Percentiles rank a stretch among this genome's conserved stretches.
phyloP scores from a whole-genome alignment of 2,888 invertebrate genomes.

The Zele albiditarsus region DNA sequence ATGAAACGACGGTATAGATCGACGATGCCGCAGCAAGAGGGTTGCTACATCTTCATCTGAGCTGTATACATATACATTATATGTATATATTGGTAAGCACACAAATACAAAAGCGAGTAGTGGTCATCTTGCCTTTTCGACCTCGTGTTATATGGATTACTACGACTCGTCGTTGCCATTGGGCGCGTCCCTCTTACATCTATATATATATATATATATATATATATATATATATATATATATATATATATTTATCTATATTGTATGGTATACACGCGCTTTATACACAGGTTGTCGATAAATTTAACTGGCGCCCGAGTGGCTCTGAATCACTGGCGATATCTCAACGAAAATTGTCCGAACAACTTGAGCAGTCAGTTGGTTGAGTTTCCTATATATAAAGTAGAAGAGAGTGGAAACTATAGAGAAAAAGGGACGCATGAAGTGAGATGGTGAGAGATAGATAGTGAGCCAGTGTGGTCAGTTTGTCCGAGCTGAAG shows the following conservation, averaged over 20 bases:
- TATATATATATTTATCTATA: constrained; percentile 45
- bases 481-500: constrained; percentile 9
- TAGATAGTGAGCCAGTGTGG: not conserved
- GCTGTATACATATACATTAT: not conserved
- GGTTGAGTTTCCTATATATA: constrained; percentile 14
- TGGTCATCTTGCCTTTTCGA: constrained; percentile 41
- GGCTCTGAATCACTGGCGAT: constrained; percentile 56
- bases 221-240: not conserved
- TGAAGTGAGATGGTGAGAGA: not conserved
- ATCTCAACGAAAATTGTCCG: constrained; percentile 18
- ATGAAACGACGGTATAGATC: constrained; percentile 3
- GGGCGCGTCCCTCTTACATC: not conserved
- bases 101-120: constrained; percentile 5
- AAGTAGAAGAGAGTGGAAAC: not conserved
- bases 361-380: constrained; percentile 25
- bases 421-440: not conserved
- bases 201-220: not conserved
- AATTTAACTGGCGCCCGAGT: constrained; percentile 65
- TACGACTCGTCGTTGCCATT: constrained; percentile 6
- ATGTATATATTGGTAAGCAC: not conserved
- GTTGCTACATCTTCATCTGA: not conserved
- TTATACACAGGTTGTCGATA: constrained; percentile 71
- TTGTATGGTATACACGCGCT: constrained; percentile 1
- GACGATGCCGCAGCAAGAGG: not conserved
- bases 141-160: constrained; percentile 43